Conservation (phyloP, 2,888 invertebrate genomes). For the Amphimallon solstitiale region DNA sequence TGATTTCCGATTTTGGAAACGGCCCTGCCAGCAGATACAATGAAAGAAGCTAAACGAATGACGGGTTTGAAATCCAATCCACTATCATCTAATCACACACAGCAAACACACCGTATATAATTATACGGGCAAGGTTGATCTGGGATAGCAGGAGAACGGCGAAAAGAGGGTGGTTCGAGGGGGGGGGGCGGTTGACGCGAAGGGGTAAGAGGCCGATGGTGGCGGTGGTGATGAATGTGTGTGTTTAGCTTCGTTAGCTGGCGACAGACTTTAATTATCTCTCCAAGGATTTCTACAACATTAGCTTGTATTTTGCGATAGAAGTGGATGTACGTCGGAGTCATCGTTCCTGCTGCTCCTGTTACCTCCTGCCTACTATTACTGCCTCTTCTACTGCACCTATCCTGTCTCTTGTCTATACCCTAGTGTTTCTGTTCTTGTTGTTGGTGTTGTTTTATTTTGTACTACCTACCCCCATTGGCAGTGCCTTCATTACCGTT, state of each 20-base stretch:
- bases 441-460: conserved; percentile 7
- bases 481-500: conserved; percentile 52
- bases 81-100: conserved; percentile 58
- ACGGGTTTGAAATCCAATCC: conserved; percentile 51
- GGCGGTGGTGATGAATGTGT: conserved; percentile 58
- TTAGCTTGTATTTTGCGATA: conserved; percentile 52
- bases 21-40: conserved; percentile 13
- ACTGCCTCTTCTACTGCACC: conserved; percentile 14
- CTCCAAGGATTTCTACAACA: conserved; percentile 60
- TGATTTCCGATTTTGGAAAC: conserved; percentile 17
- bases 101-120: conserved; percentile 59
- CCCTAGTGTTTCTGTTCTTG: conserved; percentile 37
- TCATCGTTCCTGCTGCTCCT: conserved; percentile 16
- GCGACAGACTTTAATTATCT: conserved; percentile 63
- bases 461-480: conserved; percentile 8
- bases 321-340: conserved; percentile 40
- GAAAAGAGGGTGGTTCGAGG: conserved; percentile 39
- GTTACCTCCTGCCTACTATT: background rate
- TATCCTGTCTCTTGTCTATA: conserved; percentile 9
- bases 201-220: conserved; percentile 40
- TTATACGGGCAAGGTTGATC: conserved; percentile 56
- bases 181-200: conserved; percentile 38
- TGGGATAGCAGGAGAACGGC: conserved; percentile 46
- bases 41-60: conserved; percentile 50
- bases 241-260: conserved; percentile 61